phyloP scores from a whole-genome alignment of 2,888 invertebrate species.

The Mayetiola destructor region DNA sequence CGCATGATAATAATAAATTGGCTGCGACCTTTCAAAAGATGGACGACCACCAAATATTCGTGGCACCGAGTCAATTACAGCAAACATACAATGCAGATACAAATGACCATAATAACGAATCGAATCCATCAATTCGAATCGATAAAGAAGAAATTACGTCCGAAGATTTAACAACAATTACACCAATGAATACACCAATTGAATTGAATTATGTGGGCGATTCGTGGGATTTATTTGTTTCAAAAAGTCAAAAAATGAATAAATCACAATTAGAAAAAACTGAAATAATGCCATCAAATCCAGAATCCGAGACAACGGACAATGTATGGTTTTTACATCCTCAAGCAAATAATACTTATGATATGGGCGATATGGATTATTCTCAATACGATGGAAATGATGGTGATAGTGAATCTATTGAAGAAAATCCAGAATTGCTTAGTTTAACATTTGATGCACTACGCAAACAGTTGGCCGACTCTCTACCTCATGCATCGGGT shows the following conservation, averaged over 20 bases:
- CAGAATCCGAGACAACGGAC: neutral
- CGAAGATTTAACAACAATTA: constrained; percentile 21
- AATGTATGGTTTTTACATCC: constrained; percentile 21
- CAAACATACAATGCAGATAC: neutral
- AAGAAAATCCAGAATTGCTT: constrained; percentile 19
- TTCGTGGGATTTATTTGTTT: constrained; percentile 21
- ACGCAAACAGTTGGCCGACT: constrained; percentile 21
- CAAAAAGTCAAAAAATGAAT: constrained; percentile 14
- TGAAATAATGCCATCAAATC: neutral
- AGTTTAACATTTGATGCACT: constrained; percentile 21
- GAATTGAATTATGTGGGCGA: constrained; percentile 21
- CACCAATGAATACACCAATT: constrained; percentile 23
- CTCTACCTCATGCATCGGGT: constrained; percentile 20
- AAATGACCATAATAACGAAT: neutral
- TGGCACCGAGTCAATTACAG: neutral
- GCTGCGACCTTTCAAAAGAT: neutral
- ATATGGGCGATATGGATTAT: constrained; percentile 14
- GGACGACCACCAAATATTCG: neutral
- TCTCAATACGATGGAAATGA: neutral
- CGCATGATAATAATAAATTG: neutral
- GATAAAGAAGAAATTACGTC: constrained; percentile 21
- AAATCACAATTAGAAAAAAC: neutral
- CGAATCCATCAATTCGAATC: constrained; percentile 20
- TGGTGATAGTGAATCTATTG: constrained; percentile 15
- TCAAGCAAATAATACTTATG: constrained; percentile 16